Evolutionary conservation across 2,113 vertebrate genomes (phyloP).

Genomic region (Burhinus oedicnemus): DNA sequence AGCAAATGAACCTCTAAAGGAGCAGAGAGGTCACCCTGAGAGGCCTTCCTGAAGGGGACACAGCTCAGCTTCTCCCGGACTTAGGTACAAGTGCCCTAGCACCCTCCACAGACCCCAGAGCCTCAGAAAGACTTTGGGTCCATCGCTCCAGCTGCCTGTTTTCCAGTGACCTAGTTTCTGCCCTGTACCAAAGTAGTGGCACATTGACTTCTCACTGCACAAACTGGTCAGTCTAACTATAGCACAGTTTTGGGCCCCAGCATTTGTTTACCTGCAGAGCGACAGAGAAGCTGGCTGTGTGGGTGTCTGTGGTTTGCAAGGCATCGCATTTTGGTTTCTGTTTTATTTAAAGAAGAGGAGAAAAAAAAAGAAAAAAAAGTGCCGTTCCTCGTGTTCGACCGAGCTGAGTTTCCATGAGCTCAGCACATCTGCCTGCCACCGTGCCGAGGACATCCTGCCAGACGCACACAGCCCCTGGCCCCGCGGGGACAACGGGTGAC

Average conservation of each 20-base stretch:
- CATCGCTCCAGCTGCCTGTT: background rate
- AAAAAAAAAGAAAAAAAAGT: background rate
- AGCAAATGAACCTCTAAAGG: background rate
- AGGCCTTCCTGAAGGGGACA: background rate
- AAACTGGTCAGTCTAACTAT: slow-evolving; percentile 61
- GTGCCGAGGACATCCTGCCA: slow-evolving; percentile 17
- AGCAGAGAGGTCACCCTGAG: background rate
- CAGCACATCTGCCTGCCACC: slow-evolving; percentile 1
- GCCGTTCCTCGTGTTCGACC: fast-evolving
- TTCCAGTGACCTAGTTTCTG: slow-evolving; percentile 61
- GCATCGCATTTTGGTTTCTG: background rate
- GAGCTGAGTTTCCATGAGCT: slow-evolving; percentile 47
- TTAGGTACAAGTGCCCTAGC: background rate
- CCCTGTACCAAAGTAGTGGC: background rate
- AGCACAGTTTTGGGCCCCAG: slow-evolving; percentile 7
- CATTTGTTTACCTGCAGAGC: slow-evolving; percentile 38
- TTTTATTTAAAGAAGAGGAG: background rate
- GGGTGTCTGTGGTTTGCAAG: slow-evolving; percentile 26
- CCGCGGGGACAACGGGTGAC: fast-evolving
- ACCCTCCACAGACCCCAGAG: background rate
- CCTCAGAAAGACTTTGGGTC: background rate
- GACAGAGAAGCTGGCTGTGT: background rate
- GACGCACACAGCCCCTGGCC: background rate
- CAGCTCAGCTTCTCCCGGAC: background rate
- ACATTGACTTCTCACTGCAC: slow-evolving; percentile 45